These are phyloP conservation scores for Diadophis punctatus DNA, from an alignment of 2,113 vertebrate species.

Conservation along the genomic window DNA sequence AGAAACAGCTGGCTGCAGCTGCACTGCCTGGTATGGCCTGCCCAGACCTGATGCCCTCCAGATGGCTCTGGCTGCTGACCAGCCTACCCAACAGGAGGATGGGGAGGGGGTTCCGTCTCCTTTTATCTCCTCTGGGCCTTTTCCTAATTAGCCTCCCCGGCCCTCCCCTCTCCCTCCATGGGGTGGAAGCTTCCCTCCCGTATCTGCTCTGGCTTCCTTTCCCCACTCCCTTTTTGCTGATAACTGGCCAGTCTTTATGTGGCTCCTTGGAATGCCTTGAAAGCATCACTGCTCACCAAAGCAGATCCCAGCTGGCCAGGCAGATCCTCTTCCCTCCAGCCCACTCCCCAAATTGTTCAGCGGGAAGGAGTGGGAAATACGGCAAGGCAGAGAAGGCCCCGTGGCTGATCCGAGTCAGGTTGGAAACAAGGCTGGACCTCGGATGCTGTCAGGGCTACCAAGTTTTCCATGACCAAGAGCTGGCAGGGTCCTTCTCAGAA, in stretches of 20 bases:
- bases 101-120: neutral
- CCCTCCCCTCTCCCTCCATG: neutral
- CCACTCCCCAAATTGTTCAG: neutral
- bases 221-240: slow-evolving; percentile 5
- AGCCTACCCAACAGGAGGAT: neutral
- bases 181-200: neutral
- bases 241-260: slow-evolving; percentile 20
- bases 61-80: neutral
- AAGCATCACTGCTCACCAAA: slow-evolving; percentile 10
- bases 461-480: slow-evolving; percentile 40
- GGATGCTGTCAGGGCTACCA: slow-evolving; percentile 26
- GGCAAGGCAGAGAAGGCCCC: slow-evolving; percentile 28
- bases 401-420: slow-evolving; percentile 42
- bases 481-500: neutral
- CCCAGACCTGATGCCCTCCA: neutral
- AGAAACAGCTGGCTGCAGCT: neutral
- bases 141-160: neutral
- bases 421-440: slow-evolving; percentile 33
- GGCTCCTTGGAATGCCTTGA: slow-evolving; percentile 9
- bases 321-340: neutral
- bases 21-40: neutral
- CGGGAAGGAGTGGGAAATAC: slow-evolving; percentile 14
- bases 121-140: slow-evolving; percentile 18
- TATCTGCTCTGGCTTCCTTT: neutral
- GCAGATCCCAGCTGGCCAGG: slow-evolving; percentile 8